Conservation (phyloP, 2,797 vertebrate genomes). For the Pangasius krempfi region DNA sequence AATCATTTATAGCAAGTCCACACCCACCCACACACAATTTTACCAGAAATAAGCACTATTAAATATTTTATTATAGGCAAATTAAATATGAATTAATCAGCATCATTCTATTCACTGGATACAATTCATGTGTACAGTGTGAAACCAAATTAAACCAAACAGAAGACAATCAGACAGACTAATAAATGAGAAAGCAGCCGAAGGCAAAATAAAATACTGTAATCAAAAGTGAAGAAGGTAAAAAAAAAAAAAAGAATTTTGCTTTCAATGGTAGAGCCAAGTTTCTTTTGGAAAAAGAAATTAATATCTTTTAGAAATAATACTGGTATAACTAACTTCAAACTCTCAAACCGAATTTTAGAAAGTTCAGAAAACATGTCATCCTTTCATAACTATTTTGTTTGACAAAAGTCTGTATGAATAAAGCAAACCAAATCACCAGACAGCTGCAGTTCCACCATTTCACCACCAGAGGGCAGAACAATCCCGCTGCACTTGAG, state of each 20-base stretch:
- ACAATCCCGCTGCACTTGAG: background rate
- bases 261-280: background rate
- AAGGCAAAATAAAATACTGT: background rate
- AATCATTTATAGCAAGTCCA: slow-evolving; percentile 7
- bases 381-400: background rate
- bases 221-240: background rate
- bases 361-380: background rate
- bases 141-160: background rate
- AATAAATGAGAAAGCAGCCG: background rate
- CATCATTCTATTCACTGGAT: background rate
- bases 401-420: background rate
- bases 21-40: slow-evolving; percentile 48
- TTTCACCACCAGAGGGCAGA: slow-evolving; percentile 52
- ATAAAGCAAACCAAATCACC: background rate
- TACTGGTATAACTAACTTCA: background rate
- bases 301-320: background rate
- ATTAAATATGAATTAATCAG: background rate
- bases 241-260: background rate
- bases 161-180: background rate
- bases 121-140: background rate
- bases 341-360: background rate
- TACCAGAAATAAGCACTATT: slow-evolving; percentile 29
- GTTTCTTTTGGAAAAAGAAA: background rate
- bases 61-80: background rate
- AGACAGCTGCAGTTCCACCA: background rate